A percentile compares a stretch with the other conserved stretches of the same genome.
Conservation (phyloP, 2,797 vertebrate genomes). For the Alosa sapidissima region DNA sequence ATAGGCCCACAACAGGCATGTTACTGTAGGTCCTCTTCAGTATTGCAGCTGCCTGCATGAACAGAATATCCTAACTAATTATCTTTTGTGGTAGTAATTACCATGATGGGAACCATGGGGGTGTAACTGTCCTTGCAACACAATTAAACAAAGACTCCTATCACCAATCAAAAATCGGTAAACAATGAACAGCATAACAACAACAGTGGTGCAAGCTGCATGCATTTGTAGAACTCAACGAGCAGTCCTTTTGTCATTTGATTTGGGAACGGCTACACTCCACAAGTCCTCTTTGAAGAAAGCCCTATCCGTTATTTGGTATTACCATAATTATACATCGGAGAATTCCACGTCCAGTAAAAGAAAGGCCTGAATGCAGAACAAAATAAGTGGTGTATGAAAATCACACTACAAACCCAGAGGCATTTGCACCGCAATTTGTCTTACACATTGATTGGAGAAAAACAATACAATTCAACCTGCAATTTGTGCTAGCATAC, state of each 20-base stretch:
- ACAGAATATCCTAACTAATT: constrained; percentile 57
- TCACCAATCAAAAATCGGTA: background rate
- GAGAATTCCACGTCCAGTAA: background rate
- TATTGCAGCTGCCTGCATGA: constrained; percentile 43
- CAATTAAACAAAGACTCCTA: background rate
- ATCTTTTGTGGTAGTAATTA: constrained; percentile 56
- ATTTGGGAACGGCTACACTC: background rate
- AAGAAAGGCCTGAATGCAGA: background rate
- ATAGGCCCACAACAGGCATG: background rate
- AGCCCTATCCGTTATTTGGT: background rate
- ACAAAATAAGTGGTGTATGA: background rate
- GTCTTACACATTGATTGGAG: background rate
- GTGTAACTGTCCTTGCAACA: constrained; percentile 1
- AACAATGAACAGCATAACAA: background rate
- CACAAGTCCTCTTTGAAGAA: background rate
- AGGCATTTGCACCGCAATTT: background rate
- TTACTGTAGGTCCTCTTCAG: background rate
- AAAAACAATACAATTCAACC: background rate
- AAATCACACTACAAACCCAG: background rate
- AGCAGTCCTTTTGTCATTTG: background rate
- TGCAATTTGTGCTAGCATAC: background rate
- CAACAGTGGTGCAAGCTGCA: background rate
- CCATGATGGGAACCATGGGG: constrained; percentile 55
- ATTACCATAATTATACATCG: too few relatives aligned
- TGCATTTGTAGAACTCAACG: background rate